Evolutionary conservation across 2,113 vertebrate genomes (phyloP), one percentile per base, ranked within the genome.

Genomic region (Grammomys dolichurus): DNA sequence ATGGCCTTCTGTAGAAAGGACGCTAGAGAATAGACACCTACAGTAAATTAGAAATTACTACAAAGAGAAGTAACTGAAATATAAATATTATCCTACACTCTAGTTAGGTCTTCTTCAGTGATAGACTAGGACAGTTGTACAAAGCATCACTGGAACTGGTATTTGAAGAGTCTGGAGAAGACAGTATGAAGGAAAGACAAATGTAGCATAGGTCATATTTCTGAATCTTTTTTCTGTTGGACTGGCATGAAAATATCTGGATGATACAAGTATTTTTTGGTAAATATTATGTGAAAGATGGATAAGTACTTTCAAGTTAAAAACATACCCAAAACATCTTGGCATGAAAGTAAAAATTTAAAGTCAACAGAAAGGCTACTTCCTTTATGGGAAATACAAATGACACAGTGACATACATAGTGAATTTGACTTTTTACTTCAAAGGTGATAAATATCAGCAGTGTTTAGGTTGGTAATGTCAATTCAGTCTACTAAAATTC

Each of bases 171-270:
- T 16, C 1, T 86, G 58, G 31, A 16, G 11, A 89, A 75, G 22
- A 93, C 75, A 85, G 43, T n/a, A 56, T 60, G 36, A 95, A 95
- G n/a, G 58, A 86, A 92, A 96, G 16, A 60, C 11, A 73, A 92
- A 95, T 92, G 3, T 43, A 88, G 82, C 69, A 81, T 86, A 86
- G 5, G 1, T 60, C 84, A 77, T 54, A 81, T 67, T 84, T 72
- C 65, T 81, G 2, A 65, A 26, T 58, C 16, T 58, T 58, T 87
- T 88, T 91, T 89, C 6, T 7, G 76, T 87, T 85, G 40, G 24
- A 73, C 46, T 90, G n/a, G 6, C 10, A 93, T 69, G 33, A 93
- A 93, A 90, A 77, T 69, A 94, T 67, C 11, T 72, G 12, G 31
- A 86, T 73, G 60, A 82, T 36, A 48, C 67, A 90, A 77, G 31